Evolutionary conservation across 2,888 invertebrate species (phyloP), one percentile per base, ranked within the genome.

Genomic region (Polyommatus icarus): DNA sequence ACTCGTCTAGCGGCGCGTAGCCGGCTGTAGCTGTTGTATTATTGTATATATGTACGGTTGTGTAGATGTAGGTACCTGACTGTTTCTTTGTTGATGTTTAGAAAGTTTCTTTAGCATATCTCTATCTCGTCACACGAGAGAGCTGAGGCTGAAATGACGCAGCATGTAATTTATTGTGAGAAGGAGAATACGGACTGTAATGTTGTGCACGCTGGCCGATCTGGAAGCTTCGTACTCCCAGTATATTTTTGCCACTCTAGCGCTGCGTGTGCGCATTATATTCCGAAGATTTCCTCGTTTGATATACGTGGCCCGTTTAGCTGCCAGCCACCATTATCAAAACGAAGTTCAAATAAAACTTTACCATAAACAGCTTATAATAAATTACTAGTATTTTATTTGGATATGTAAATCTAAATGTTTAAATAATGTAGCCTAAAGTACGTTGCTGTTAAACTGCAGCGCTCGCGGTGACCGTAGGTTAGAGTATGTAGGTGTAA

Each of bases 31-130:
- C 24, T 67, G 67, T 67, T 24, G 12, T 61, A 61, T 10, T 61
- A 59, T 54, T 32, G 15, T 50, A 40, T 71, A 59, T 10, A 73
- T 46, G 12, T 76, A 72, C 77, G 71, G 78, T 79, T 72, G 82
- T 82, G 81, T 83, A 83, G 87, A 84, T 84, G 85, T 89, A 89
- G 89, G 90, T 91, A 90, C 91, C 90, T 91, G 90, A 89, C 86
- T 91, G 89, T 89, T 90, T 90, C 90, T 84, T 82, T 85, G 80
- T 83, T 82, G 83, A 80, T 76, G 80, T 79, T 80, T 80, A 78
- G 80, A 79, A 77, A 78, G 76, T 78, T 78, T 77, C 79, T 77
- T 78, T 80, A 80, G 80, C 80, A 78, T 79, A 79, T 78, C 80
- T 72, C 76, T 79, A 78, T 79, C 79, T 79, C 77, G 78, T 79